Evolutionary conservation across 1,140 invertebrate genomes (phyloP), one percentile per base, ranked within the genome.

Genomic region (Chrysomallon squamiferum): DNA sequence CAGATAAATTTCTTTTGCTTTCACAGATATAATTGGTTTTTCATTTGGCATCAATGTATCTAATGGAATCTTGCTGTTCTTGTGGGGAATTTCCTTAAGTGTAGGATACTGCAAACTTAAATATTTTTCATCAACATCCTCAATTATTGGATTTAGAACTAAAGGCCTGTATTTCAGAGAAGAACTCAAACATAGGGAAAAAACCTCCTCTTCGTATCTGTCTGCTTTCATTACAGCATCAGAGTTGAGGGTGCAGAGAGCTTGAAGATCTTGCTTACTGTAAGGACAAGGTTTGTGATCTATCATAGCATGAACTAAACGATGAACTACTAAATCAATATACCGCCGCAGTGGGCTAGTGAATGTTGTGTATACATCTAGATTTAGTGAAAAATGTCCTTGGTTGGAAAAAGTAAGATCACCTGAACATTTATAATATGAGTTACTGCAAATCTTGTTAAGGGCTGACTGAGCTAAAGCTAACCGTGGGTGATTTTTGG

Each of bases 331-430:
- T 32, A 96, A 89, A 85, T 97, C 95, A 0, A 94, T 89, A 87
- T 96, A 98, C 58, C 95, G 88, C 75, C 93, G 85, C 71, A 97
- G 95, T 0, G 95, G 95, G 38, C 93, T 96, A 9, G 95, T 97
- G 78, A 97, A 96, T 86, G 96, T 93, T 4, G 95, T 97, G 79
- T 96, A 97, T 32, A 93, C 87, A 7, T 91, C 89, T 57, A 93
- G 89, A 82, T 92, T 93, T 2, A 97, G 83, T 15, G 92, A 93
- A 83, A 93, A 97, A 87, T 96, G 94, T 58, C 86, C 85, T 52
- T 56, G 63, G 20, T 68, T 59, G 4, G 45, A 45, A 0, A 5
- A 20, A 27, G 20, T 43, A 7, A 68, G 29, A 62, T 68, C 62
- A 25, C 62, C 69, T 30, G 73, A 73, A 57, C 76, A 77, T 1